Base-by-base conservation (phyloP, 1,140 invertebrate genomes). In the Zaprionus davidi region DNA sequence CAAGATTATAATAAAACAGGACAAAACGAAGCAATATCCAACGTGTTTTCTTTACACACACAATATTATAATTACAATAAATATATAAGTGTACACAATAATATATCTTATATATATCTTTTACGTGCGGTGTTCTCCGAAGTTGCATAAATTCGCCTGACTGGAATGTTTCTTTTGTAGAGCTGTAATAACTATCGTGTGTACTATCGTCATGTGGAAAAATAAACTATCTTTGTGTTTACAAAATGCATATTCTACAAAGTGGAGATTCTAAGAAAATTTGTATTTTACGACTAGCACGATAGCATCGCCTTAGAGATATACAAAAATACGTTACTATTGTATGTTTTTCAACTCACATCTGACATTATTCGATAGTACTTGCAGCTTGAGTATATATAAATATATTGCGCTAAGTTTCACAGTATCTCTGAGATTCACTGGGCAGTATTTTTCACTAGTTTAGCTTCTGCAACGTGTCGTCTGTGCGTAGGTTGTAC, bases 1-100 rank as follows among this genome's bases (percentile, higher is more conserved):
- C 77, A 81, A 87, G 79, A 86, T 51, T 81, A 83, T 83, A 87
- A 88, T 90, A 88, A 88, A 90, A 66, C 76, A 90, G 81, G 72
- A 90, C 82, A 85, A 90, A 78, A 64, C 73, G 68, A 76, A 81
- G 64, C 66, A 79, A 64, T 76, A 68, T 66, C 15, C 38, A 64
- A 74, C 28, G 59, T 71, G 15, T 64, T 68, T 41, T 20, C 67
- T 36, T 71, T 20, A 11, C 7, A 22, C 17, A 11, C 2, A 22
- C 17, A 22, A 49, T 7, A 17, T 44, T 41, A 15, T 22, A 51
- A 51, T 5, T 51, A 51, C 20, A 24, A 24, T 24, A 51, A 51
- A 51, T 24, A 20, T 24, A 34, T 31, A 59, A 59, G 22, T 34
- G 22, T 31, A 59, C 57, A 62, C 17, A 46, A 46, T 46, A 46